A percentile compares a stretch with the other conserved stretches of the same genome.
phyloP scores from a whole-genome alignment of 2,888 invertebrate species.

The Pseudococcus longispinus region DNA sequence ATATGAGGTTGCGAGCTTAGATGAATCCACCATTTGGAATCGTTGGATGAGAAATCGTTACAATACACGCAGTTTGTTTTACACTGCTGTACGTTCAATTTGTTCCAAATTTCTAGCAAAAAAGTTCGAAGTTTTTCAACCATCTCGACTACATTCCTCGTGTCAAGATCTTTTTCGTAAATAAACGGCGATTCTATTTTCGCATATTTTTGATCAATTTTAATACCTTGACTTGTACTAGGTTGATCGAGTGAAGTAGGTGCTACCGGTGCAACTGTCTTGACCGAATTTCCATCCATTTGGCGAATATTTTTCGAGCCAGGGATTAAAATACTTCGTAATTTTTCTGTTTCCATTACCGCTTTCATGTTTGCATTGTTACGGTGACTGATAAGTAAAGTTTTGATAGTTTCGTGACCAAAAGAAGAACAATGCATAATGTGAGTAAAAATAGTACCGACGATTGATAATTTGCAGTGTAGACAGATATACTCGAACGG shows the following conservation, averaged over 20 bases:
- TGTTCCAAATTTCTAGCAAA: neutral
- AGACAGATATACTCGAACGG: neutral
- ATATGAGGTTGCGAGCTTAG: constrained; percentile 22
- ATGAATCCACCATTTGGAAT: constrained; percentile 4
- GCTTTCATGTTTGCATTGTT: neutral
- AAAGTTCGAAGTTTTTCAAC: neutral
- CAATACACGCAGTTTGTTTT: neutral
- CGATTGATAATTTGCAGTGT: constrained; percentile 8
- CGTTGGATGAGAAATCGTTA: neutral
- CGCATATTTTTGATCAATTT: neutral
- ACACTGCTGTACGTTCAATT: neutral
- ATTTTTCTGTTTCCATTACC: neutral
- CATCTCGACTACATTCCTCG: neutral
- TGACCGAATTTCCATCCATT: neutral
- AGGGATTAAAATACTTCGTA: neutral
- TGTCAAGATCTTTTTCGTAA: neutral
- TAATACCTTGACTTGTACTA: neutral
- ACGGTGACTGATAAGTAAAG: neutral
- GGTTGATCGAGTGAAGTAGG: neutral
- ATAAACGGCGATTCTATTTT: neutral
- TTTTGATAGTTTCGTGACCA: constrained; percentile 14
- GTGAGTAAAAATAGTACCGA: neutral
- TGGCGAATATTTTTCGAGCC: neutral
- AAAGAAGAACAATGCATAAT: neutral
- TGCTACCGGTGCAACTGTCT: neutral